These are phyloP conservation scores for Pandion haliaetus DNA, from an alignment of 2,113 vertebrate genomes.

Conservation along the genomic window DNA sequence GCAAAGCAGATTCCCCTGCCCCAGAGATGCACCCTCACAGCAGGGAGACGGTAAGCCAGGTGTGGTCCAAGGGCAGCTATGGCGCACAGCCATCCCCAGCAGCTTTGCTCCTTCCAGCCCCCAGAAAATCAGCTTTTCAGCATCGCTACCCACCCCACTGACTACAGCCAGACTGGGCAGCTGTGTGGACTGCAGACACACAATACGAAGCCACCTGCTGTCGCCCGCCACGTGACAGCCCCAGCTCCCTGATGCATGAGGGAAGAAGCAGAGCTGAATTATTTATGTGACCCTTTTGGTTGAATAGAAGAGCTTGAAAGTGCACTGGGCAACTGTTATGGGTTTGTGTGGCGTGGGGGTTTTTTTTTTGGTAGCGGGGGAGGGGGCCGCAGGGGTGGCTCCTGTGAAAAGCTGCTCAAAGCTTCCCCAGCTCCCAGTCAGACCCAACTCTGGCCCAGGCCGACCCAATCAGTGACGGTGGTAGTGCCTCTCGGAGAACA, in stretches of 20 bases:
- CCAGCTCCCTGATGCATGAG: rapidly evolving
- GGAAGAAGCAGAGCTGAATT: neutral
- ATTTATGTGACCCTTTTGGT: neutral
- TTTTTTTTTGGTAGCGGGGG: too few relatives aligned
- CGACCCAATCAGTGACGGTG: too few relatives aligned
- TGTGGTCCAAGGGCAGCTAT: neutral
- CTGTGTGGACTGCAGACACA: rapidly evolving
- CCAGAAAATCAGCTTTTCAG: neutral
- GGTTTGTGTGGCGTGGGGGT: too few relatives aligned
- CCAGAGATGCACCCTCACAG: rapidly evolving
- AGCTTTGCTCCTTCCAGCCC: neutral
- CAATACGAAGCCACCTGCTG: neutral
- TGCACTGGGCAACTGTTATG: rapidly evolving
- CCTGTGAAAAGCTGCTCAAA: too few relatives aligned
- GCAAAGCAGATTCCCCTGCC: neutral
- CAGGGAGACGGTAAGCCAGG: rapidly evolving
- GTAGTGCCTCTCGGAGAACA: too few relatives aligned
- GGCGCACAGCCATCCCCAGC: neutral
- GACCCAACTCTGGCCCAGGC: too few relatives aligned
- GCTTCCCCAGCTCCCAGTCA: too few relatives aligned
- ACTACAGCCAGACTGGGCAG: rapidly evolving
- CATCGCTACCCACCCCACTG: rapidly evolving
- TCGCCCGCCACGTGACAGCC: neutral
- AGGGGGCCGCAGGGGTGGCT: too few relatives aligned
- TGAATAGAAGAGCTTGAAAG: neutral